Percentiles rank a stretch among this genome's conserved stretches.
Evolutionary conservation across 2,797 vertebrate species (phyloP).

Genomic region (Rachycentron canadum): DNA sequence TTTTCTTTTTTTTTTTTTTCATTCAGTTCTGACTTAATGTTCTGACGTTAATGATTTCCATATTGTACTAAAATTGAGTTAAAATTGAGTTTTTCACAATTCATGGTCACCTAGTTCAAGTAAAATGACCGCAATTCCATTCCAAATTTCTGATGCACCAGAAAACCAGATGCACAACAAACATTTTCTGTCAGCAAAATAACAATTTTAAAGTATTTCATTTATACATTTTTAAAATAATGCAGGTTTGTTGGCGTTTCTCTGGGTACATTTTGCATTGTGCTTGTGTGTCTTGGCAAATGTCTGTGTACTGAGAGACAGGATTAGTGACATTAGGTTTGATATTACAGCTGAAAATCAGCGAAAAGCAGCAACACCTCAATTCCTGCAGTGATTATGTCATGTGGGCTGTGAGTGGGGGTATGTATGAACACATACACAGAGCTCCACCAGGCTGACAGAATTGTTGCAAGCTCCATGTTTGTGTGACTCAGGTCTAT

Average conservation of each 20-base stretch:
- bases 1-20: no score
- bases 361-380: not conserved
- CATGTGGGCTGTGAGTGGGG: constrained; percentile 22
- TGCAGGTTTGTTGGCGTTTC: not conserved
- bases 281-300: constrained; percentile 7
- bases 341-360: constrained; percentile 10
- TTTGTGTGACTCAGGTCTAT: constrained; percentile 1
- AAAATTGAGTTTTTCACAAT: no score
- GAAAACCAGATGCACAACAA: not conserved
- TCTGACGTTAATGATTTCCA: no score
- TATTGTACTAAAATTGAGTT: no score
- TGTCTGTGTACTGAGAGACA: constrained; percentile 4
- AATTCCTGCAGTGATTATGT: constrained; percentile 31
- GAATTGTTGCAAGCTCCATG: not conserved
- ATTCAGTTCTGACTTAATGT: no score
- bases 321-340: constrained; percentile 2
- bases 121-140: not conserved
- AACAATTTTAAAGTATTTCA: not conserved
- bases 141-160: not conserved
- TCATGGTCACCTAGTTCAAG: not conserved
- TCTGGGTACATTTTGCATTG: not conserved
- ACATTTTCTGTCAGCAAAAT: not conserved
- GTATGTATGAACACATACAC: not conserved
- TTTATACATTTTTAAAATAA: no score
- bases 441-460: not conserved